A percentile compares a stretch with the other conserved stretches of the same genome.
These are phyloP conservation scores for Aethes cnicana DNA, from an alignment of 2,888 invertebrate genomes.

Conservation along the genomic window DNA sequence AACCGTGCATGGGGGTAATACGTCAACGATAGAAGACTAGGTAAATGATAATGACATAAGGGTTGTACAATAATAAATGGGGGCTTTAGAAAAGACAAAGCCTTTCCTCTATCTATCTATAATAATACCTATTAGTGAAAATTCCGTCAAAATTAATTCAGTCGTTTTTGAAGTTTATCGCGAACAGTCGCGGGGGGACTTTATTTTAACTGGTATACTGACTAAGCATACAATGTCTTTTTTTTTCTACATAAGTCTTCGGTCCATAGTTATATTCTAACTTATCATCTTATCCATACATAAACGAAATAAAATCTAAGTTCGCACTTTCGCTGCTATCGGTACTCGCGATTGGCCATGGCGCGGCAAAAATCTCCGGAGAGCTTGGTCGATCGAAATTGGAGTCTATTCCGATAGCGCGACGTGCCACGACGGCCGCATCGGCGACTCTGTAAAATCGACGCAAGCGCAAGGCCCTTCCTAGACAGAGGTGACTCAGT, in stretches of 20 bases:
- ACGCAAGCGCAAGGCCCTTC: slow-evolving; percentile 37
- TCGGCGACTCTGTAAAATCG: not conserved
- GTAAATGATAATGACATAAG: not conserved
- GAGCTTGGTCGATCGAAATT: not conserved
- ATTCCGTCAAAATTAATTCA: too few relatives aligned
- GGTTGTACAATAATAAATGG: not conserved
- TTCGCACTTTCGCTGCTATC: slow-evolving; percentile 5
- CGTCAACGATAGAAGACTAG: not conserved
- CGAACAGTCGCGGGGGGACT: too few relatives aligned
- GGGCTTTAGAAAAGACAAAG: not conserved
- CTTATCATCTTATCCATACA: too few relatives aligned
- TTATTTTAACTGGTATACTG: too few relatives aligned
- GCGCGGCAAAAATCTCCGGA: not conserved
- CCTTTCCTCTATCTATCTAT: too few relatives aligned
- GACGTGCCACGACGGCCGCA: not conserved
- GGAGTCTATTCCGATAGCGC: not conserved
- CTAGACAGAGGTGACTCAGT: slow-evolving; percentile 39
- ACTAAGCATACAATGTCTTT: too few relatives aligned
- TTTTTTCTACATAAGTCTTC: too few relatives aligned
- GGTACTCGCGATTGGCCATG: slow-evolving; percentile 5
- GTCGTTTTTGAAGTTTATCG: too few relatives aligned
- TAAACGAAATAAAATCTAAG: not conserved
- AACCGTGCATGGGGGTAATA: not conserved
- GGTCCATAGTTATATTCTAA: too few relatives aligned
- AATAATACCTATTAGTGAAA: too few relatives aligned